A percentile compares a stretch with the other conserved stretches of the same genome.
phyloP scores from a whole-genome alignment of 2,797 vertebrate genomes.

The Cossypha polioptera region DNA sequence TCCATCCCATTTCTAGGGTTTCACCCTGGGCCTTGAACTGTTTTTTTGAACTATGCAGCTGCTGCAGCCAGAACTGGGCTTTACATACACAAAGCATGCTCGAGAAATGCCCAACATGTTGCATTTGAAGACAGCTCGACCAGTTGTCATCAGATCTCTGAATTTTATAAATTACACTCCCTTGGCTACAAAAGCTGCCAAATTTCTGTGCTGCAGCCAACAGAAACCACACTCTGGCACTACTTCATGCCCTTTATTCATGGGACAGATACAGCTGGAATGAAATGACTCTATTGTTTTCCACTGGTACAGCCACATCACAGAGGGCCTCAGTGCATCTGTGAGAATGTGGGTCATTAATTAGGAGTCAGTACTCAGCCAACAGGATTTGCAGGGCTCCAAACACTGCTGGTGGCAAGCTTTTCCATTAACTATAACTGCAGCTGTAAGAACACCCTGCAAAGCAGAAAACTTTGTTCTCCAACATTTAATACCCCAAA shows the following conservation, averaged over 20 bases:
- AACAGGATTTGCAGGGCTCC: neutral
- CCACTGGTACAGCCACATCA: constrained; percentile 1
- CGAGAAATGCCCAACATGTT: neutral
- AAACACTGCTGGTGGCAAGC: neutral
- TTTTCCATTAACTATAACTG: neutral
- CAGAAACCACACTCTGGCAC: neutral
- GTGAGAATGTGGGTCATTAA: constrained; percentile 21
- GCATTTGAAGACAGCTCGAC: neutral
- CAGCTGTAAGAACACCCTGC: neutral
- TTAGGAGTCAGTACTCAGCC: neutral
- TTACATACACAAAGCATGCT: fast-evolving
- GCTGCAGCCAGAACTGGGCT: neutral
- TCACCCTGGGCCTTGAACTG: neutral
- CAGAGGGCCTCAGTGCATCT: neutral
- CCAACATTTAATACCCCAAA: neutral
- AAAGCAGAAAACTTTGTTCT: neutral
- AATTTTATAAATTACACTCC: neutral
- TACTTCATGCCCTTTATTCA: neutral
- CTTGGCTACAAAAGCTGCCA: neutral
- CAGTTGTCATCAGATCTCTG: neutral
- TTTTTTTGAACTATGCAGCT: neutral
- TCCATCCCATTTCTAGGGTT: neutral
- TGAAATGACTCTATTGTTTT: constrained; percentile 11
- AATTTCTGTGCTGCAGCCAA: neutral
- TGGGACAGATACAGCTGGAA: constrained; percentile 5